phyloP scores from a whole-genome alignment of 2,888 invertebrate genomes.

The Nasonia oneida region DNA sequence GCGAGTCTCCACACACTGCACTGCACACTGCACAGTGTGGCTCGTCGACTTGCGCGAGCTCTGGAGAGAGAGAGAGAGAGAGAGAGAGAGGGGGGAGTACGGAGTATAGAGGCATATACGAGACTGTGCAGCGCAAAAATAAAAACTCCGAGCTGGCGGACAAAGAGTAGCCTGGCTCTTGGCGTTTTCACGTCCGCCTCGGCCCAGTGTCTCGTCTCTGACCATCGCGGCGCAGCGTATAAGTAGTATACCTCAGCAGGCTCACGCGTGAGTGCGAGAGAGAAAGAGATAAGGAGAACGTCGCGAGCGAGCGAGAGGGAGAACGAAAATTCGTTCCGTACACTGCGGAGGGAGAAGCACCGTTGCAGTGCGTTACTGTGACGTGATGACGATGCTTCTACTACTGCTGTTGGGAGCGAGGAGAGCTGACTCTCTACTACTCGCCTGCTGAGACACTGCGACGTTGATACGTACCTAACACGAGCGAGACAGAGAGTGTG shows the following conservation, averaged over 20 bases:
- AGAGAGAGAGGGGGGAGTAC: background rate
- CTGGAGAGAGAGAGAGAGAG: background rate
- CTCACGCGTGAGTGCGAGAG: background rate
- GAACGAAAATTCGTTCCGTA: constrained; percentile 35
- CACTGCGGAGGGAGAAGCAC: constrained; percentile 15
- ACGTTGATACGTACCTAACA: background rate
- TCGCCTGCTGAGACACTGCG: constrained; percentile 5
- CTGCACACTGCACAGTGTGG: background rate
- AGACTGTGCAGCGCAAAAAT: constrained; percentile 23
- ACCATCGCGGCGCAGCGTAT: background rate
- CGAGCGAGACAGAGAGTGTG: background rate
- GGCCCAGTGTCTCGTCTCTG: constrained; percentile 32
- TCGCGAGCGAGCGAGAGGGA: background rate
- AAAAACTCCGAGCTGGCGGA: constrained; percentile 29
- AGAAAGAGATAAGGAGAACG: constrained; percentile 25
- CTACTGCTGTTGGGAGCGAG: constrained; percentile 18
- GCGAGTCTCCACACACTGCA: background rate
- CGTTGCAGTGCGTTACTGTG: constrained; percentile 3
- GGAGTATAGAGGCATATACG: background rate
- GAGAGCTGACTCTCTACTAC: background rate
- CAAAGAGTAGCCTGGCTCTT: constrained; percentile 18
- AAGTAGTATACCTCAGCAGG: background rate
- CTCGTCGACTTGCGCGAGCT: background rate
- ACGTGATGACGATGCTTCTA: background rate
- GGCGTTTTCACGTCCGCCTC: constrained; percentile 44